These are phyloP conservation scores for Schizothorax lantsangensis DNA, from an alignment of 2,797 vertebrate species.

Conservation along the genomic window DNA sequence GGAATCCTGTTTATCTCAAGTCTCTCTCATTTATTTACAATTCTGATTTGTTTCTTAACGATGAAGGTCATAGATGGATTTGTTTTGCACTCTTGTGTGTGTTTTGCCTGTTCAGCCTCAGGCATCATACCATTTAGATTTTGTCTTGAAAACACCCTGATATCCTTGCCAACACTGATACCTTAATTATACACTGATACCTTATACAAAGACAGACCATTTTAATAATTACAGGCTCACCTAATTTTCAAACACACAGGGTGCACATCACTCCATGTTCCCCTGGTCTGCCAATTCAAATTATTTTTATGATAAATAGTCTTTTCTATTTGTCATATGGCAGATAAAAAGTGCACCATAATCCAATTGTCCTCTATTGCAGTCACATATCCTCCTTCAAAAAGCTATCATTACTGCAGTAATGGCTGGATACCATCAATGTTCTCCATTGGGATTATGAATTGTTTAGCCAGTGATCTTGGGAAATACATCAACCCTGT, in stretches of 20 bases:
- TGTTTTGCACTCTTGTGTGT: neutral
- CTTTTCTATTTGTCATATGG: slow-evolving; percentile 7
- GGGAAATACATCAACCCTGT: slow-evolving; percentile 52
- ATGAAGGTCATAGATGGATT: slow-evolving; percentile 16
- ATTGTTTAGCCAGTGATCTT: slow-evolving; percentile 50
- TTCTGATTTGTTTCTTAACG: neutral
- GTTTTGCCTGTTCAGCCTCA: slow-evolving; percentile 8
- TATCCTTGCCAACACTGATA: slow-evolving; percentile 40
- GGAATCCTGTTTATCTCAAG: neutral
- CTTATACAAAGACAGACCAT: slow-evolving; percentile 10
- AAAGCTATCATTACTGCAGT: slow-evolving; percentile 53
- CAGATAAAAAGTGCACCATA: slow-evolving; percentile 33
- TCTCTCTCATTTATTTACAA: neutral
- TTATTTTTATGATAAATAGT: slow-evolving; percentile 31
- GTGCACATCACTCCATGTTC: slow-evolving; percentile 21
- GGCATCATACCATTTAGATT: slow-evolving; percentile 57
- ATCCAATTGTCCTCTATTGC: slow-evolving; percentile 39
- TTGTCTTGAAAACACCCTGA: slow-evolving; percentile 39
- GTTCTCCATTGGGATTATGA: slow-evolving; percentile 44
- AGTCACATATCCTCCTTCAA: slow-evolving; percentile 25
- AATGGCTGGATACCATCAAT: slow-evolving; percentile 49
- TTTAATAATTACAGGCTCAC: slow-evolving; percentile 19
- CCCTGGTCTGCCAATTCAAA: slow-evolving; percentile 1
- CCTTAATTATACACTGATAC: slow-evolving; percentile 23
- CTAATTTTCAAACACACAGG: slow-evolving; percentile 34